Conservation (phyloP, 1,140 invertebrate species). For the Diachasma alloeum region DNA sequence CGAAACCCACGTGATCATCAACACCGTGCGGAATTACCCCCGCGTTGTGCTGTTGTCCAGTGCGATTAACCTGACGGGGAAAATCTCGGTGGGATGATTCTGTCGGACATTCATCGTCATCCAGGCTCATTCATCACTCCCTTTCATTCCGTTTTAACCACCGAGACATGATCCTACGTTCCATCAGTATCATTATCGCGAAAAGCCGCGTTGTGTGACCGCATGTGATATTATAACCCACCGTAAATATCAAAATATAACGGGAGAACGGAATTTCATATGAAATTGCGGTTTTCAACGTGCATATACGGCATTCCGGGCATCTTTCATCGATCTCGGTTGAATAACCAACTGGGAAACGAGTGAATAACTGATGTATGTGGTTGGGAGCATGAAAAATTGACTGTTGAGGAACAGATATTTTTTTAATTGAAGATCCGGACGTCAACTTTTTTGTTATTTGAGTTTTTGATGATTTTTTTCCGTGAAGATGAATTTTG, state of each 20-base stretch:
- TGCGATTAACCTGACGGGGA: constrained; percentile 14
- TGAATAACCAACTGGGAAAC: background rate
- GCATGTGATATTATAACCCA: background rate
- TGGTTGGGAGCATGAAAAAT: too few relatives aligned
- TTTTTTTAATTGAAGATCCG: too few relatives aligned
- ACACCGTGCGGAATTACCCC: background rate
- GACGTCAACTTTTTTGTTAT: too few relatives aligned
- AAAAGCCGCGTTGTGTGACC: background rate
- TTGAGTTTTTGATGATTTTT: too few relatives aligned
- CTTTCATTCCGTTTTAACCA: background rate
- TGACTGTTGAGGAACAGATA: too few relatives aligned
- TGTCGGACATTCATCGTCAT: constrained; percentile 11
- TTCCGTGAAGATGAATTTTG: too few relatives aligned
- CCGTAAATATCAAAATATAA: background rate
- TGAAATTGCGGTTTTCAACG: background rate
- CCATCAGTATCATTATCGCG: background rate
- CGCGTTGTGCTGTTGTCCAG: background rate
- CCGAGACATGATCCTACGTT: background rate
- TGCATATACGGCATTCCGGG: background rate
- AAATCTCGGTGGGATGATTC: background rate
- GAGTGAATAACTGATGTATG: background rate
- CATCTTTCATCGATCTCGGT: constrained; percentile 1
- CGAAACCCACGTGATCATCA: background rate
- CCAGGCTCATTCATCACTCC: constrained; percentile 1
- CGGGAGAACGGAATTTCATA: background rate